Base-by-base conservation (phyloP, 2,113 vertebrate species). In the human region DNA sequence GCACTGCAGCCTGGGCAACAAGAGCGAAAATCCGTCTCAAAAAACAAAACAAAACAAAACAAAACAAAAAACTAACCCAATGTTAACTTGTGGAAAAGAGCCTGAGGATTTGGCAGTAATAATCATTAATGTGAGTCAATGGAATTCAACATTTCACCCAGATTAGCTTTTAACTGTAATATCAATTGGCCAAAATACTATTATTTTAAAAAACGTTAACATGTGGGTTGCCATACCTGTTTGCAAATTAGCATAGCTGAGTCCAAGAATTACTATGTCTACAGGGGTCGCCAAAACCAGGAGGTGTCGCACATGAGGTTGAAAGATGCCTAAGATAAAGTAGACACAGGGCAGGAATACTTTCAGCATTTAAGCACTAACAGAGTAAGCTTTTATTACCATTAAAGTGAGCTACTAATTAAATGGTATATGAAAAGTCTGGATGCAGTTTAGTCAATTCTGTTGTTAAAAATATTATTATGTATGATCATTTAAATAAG, bases 251-350 rank as follows among this genome's bases (percentile, higher is more conserved):
- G 99, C 98, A 97, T 99, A 99, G 90, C 99, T 99, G 75, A 99
- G 98, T 2, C 99, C 99, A 59, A 99, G 99, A 97, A 99, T 99
- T 75, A 99, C 99, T 35, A 99, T 99, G 97, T 99, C 99, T 92
- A 99, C 99, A 38, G 99, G 99, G 6, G 99, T 99, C 87, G 99
- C 99, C 96, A 99, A 96, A 90, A 99, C 99, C 89, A 99, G 98
- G 38, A 99, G 99, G 96, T 99, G 99, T 95, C 99, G 99, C 92
- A 99, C 99, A 83, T 99, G 99, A 96, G 99, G 99, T 93, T 99
- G 99, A 98, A 99, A 99, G 94, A 99, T 99, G 52, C 99, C 99
- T 99, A 98, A n/a, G 50, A 85, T 85, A 83, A 85, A 72, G 59
- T 0, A 96, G 45, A 97, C 18, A 76, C 0, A 73, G 38, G 61